These are phyloP conservation scores for Apamea sordens DNA, from an alignment of 2,888 invertebrate species.

Conservation along the genomic window DNA sequence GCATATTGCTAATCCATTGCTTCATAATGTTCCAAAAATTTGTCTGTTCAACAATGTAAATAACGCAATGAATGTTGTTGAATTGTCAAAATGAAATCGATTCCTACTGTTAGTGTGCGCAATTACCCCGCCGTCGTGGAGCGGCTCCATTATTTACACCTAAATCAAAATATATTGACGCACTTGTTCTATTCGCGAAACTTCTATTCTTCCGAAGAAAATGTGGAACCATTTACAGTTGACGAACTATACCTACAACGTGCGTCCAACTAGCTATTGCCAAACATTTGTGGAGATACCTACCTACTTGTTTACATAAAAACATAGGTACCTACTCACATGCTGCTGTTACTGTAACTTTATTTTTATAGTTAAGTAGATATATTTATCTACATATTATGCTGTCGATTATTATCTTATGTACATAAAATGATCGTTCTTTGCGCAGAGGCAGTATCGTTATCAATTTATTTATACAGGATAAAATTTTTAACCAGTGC, in stretches of 20 bases:
- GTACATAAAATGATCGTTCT: no score
- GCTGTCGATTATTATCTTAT: not conserved
- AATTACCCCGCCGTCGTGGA: not conserved
- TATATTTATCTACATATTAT: not conserved
- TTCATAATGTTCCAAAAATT: no score
- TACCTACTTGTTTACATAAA: not conserved
- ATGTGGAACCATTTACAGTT: not conserved
- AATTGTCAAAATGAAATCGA: no score
- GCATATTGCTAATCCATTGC: no score
- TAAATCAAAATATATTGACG: not conserved
- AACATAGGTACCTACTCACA: not conserved
- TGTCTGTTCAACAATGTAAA: no score
- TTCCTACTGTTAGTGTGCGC: no score
- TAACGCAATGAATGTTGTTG: no score
- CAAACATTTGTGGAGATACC: not conserved
- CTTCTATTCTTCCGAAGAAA: not conserved
- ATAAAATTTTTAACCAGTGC: no score
- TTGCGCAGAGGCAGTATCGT: slow-evolving; percentile 98
- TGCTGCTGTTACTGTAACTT: not conserved
- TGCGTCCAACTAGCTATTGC: no score
- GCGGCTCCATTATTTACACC: not conserved
- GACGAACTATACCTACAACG: not conserved
- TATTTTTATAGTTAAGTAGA: not conserved
- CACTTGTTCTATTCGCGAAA: not conserved
- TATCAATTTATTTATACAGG: slow-evolving; percentile 86